Percentiles rank a stretch among this genome's conserved stretches.
Evolutionary conservation across 2,888 invertebrate genomes (phyloP).

Genomic region (Mesopsocus fuscifrons): DNA sequence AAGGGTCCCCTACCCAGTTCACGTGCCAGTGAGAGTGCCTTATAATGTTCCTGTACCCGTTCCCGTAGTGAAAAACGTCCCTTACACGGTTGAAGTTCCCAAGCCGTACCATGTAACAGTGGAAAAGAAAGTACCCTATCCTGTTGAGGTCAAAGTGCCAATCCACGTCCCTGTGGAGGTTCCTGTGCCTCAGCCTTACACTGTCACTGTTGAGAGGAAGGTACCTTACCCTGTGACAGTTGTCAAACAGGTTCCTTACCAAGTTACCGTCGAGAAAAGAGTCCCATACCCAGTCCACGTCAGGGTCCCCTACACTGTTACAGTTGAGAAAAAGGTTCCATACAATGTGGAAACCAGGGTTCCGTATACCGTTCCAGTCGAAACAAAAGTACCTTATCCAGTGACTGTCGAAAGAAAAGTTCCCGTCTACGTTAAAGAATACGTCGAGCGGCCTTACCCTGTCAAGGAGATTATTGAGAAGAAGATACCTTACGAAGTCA

Average conservation of each 20-base stretch:
- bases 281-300: conserved; percentile 18
- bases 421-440: neutral
- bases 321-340: neutral
- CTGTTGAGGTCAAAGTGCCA: conserved; percentile 5
- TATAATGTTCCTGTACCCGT: conserved; percentile 20
- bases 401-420: conserved; percentile 1
- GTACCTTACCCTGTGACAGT: neutral
- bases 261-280: conserved; percentile 16
- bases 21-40: conserved; percentile 16
- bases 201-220: conserved; percentile 4
- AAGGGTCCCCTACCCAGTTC: conserved; percentile 20
- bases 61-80: conserved; percentile 19
- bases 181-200: conserved; percentile 1
- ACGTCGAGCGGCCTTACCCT: neutral
- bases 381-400: conserved; percentile 3
- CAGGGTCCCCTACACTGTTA: conserved; percentile 18
- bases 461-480: neutral
- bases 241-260: neutral
- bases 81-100: conserved; percentile 19
- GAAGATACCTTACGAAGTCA: too few species aligned
- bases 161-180: neutral
- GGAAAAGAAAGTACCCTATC: conserved; percentile 18
- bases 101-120: conserved; percentile 20
- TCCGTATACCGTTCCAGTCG: neutral
- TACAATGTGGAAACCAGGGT: neutral